Base-by-base conservation (phyloP, 2,888 invertebrate species). In the Halictus quadricinctus region DNA sequence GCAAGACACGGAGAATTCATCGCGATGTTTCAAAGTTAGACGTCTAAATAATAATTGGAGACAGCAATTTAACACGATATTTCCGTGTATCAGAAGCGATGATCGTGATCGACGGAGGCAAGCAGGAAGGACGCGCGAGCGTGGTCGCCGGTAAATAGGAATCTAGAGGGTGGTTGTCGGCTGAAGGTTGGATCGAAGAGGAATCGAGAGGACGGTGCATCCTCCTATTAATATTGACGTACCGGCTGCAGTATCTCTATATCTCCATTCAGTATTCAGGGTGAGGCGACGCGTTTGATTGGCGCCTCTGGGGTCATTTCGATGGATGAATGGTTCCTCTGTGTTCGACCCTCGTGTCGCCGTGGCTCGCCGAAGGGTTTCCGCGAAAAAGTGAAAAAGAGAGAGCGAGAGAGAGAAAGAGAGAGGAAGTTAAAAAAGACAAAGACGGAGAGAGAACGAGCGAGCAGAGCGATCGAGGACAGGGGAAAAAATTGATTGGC, bases 241-340 rank as follows among this genome's bases (percentile, higher is more conserved):
- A 78, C 72, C 60, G 81, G 79, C 66, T 72, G 81, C 81, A 76
- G 80, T 86, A 80, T 87, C 81, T 88, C 86, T 87, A 87, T 89
- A 86, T 84, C 87, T 89, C 83, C 86, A 91, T 91, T 88, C 88
- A 90, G 88, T 90, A 91, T 92, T 91, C 91, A 88, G 88, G 82
- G 78, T 85, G 88, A 90, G 89, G 87, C 88, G 89, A 90, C 87
- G 88, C 89, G 89, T 90, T 91, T 89, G 92, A 92, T 91, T 91
- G 89, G 88, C 86, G 88, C 90, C 91, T 86, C 90, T 88, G 88
- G 89, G 90, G 84, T 92, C 92, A 91, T 92, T 91, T 87, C 89
- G 90, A 90, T 89, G 89, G 90, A 90, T 89, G 89, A 92, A 90
- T 88, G 88, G 88, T 89, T 89, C 77, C 86, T 89, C 87, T 90